Evolutionary conservation across 2,797 vertebrate species (phyloP), one percentile per base, ranked within the genome.

Genomic region (Heliangelus exortis): DNA sequence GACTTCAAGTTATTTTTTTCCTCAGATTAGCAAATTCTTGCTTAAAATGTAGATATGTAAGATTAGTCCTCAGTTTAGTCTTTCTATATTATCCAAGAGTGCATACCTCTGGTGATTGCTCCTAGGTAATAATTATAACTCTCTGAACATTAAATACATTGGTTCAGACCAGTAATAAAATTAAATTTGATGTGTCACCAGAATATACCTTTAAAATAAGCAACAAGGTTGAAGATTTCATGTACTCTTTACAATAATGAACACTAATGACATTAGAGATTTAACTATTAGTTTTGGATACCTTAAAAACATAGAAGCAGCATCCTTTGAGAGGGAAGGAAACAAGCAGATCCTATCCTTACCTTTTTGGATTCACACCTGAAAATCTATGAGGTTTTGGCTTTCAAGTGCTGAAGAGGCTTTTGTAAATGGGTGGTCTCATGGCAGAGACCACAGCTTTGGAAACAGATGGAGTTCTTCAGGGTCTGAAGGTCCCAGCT

Each of bases 161-260:
- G 19, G 45, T 45, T 89, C 50, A 71, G 65, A 41, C 39, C 68
- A 78, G 26, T 71, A 93, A 87, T 77, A 91, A 92, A 87, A 90
- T 86, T 54, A 53, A 83, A 71, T 83, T 80, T 29, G 45, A 48
- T 77, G 29, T 87, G 72, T 77, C 75, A 72, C 29, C 45, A 54
- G 75, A 89, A 87, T 48, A 68, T 13, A 55, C 4, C 5, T 81
- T 90, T 78, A 48, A 61, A 89, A 93, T 74, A 94, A 95, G 90
- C 33, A 89, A 62, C 36, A 72, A 7, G 15, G n/a, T 36, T 81
- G 68, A 89, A 84, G 15, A 55, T 45, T 87, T 84, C 69, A 83
- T 78, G 7, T 58, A 34, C 12, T 55, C 66, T 61, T 65, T 80
- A 74, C 9, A 72, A 19, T 45, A 91, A 28, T n/a, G 54, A 79